Evolutionary conservation across 2,888 invertebrate genomes (phyloP).

Genomic region (Agrotis ipsilon): DNA sequence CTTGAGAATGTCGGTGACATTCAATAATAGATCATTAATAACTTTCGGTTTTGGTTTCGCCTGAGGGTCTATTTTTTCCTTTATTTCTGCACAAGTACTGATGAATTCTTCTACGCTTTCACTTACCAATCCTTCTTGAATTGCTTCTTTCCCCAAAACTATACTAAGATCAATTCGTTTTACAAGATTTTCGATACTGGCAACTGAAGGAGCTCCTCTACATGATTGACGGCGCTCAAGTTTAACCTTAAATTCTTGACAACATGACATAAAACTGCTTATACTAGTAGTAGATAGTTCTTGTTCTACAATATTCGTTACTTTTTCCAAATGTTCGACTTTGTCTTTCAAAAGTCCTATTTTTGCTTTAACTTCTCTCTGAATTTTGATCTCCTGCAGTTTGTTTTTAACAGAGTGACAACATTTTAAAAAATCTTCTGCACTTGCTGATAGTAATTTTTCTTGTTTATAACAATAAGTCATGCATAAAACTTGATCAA

Average conservation of each 20-base stretch:
- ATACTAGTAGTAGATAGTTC: slow-evolving; percentile 60
- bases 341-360: slow-evolving; percentile 62
- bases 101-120: slow-evolving; percentile 70
- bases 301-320: slow-evolving; percentile 57
- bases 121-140: slow-evolving; percentile 65
- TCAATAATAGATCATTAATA: slow-evolving; percentile 59
- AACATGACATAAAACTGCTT: slow-evolving; percentile 66
- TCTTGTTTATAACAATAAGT: slow-evolving; percentile 65
- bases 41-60: slow-evolving; percentile 37
- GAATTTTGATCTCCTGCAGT: slow-evolving; percentile 59
- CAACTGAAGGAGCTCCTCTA: slow-evolving; percentile 4
- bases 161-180: slow-evolving; percentile 68
- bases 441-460: slow-evolving; percentile 62
- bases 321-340: slow-evolving; percentile 61
- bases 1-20: slow-evolving; percentile 67
- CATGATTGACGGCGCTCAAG: slow-evolving; percentile 56
- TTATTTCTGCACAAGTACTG: slow-evolving; percentile 70
- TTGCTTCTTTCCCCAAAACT: slow-evolving; percentile 65
- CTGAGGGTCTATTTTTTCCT: slow-evolving; percentile 51
- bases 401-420: slow-evolving; percentile 66
- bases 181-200: slow-evolving; percentile 53
- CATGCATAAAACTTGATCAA: slow-evolving; percentile 65
- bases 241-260: slow-evolving; percentile 69
- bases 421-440: slow-evolving; percentile 67
- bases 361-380: slow-evolving; percentile 37